These are phyloP conservation scores for Meta bourneti DNA, from an alignment of 2,888 invertebrate species.

Conservation along the genomic window DNA sequence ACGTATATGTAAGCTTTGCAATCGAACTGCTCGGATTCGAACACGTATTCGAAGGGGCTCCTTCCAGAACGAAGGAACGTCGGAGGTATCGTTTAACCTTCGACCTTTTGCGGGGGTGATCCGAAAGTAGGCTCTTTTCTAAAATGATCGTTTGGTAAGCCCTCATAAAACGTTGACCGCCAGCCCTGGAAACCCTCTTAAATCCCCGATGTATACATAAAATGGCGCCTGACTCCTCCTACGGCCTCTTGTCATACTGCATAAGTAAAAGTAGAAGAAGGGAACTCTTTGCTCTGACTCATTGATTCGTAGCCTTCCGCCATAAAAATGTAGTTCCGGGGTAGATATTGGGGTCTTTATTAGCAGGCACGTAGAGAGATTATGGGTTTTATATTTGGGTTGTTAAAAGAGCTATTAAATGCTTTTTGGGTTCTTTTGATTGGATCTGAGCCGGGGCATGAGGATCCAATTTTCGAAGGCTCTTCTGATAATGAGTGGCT, in stretches of 20 bases:
- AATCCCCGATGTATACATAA: conserved; percentile 60
- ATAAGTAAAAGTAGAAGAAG: conserved; percentile 50
- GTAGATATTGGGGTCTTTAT: conserved; percentile 29
- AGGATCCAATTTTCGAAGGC: conserved; percentile 19
- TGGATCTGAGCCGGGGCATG: not conserved
- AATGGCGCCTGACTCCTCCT: conserved; percentile 9
- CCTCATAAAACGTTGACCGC: conserved; percentile 60
- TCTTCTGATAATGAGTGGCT: conserved; percentile 15
- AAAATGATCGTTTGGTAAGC: conserved; percentile 59
- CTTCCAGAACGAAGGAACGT: conserved; percentile 1
- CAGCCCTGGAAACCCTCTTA: conserved; percentile 3
- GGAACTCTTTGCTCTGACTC: conserved; percentile 38
- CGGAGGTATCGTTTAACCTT: conserved; percentile 36
- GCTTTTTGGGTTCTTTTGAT: conserved; percentile 37
- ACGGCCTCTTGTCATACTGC: conserved; percentile 23
- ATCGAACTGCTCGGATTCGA: not conserved
- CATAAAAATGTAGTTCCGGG: conserved; percentile 56
- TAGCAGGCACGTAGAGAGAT: conserved; percentile 55
- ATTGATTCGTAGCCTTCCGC: conserved; percentile 48
- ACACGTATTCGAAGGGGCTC: conserved; percentile 4
- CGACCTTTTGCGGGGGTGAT: conserved; percentile 27
- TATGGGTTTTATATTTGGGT: conserved; percentile 62
- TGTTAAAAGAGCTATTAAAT: conserved; percentile 61
- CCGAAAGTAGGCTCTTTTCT: conserved; percentile 13
- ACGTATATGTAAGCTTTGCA: not conserved